Conservation (phyloP, 1,140 invertebrate genomes). For the Matsumurasca onukii region DNA sequence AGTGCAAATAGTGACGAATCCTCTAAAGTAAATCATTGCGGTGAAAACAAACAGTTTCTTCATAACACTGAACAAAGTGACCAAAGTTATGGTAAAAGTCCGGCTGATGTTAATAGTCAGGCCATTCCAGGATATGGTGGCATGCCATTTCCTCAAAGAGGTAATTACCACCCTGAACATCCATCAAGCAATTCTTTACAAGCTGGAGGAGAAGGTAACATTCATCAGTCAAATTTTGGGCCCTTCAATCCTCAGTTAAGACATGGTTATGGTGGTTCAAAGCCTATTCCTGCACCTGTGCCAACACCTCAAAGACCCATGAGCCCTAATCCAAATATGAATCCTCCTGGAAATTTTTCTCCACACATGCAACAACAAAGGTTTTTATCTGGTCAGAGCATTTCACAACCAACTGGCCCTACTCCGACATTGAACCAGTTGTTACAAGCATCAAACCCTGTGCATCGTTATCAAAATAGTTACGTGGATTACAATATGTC, state of each 20-base stretch:
- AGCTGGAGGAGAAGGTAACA: constrained; percentile 28
- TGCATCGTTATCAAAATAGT: constrained; percentile 55
- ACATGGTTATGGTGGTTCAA: constrained; percentile 43
- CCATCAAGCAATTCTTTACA: constrained; percentile 33
- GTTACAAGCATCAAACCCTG: constrained; percentile 73
- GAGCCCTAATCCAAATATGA: constrained; percentile 47
- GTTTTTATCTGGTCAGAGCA: constrained; percentile 61
- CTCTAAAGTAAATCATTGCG: constrained; percentile 5
- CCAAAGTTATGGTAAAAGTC: constrained; percentile 41
- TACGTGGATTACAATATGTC: constrained; percentile 51
- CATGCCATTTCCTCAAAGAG: constrained; percentile 36
- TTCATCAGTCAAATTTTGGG: constrained; percentile 38
- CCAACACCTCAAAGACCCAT: constrained; percentile 46
- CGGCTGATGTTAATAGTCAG: constrained; percentile 41
- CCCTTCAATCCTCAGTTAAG: constrained; percentile 41
- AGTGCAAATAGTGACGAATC: constrained; percentile 46
- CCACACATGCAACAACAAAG: constrained; percentile 50
- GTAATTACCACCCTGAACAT: constrained; percentile 36
- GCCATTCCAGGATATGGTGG: constrained; percentile 42
- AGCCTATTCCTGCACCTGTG: constrained; percentile 41
- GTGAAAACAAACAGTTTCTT: constrained; percentile 47
- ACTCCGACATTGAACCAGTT: constrained; percentile 90
- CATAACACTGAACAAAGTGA: constrained; percentile 47
- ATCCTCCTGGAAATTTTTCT: constrained; percentile 43
- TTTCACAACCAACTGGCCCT: constrained; percentile 76